Percentiles rank a stretch among this genome's conserved stretches.
Evolutionary conservation across 2,797 vertebrate genomes (phyloP).

Genomic region (Fistularia commersonii): DNA sequence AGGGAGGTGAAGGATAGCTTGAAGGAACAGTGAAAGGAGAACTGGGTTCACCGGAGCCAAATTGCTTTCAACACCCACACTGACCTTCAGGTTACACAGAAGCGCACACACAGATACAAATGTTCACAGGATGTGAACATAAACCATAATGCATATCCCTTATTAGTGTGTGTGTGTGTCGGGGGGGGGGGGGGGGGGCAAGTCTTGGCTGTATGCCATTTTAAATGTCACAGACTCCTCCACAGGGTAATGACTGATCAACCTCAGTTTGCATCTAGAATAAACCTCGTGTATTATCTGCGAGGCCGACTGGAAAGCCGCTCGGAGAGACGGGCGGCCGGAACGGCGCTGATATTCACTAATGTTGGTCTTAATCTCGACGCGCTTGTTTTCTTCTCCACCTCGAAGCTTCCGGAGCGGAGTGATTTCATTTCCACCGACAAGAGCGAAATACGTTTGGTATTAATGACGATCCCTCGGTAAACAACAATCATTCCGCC

Average conservation of each 20-base stretch:
- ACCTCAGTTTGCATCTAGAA: slow-evolving; percentile 34
- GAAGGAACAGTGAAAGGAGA: slow-evolving; percentile 38
- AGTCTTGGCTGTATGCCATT: slow-evolving; percentile 56
- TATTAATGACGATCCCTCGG: no score
- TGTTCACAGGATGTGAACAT: slow-evolving; percentile 62
- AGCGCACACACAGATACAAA: slow-evolving; percentile 23
- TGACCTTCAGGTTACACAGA: slow-evolving; percentile 65
- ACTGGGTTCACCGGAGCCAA: slow-evolving; percentile 51
- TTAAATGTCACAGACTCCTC: slow-evolving; percentile 71
- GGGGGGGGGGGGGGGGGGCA: slow-evolving; percentile 23
- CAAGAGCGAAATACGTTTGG: no score
- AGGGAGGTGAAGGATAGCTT: slow-evolving; percentile 24
- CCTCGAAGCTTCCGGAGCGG: no score
- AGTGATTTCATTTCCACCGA: no score
- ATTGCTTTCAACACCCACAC: slow-evolving; percentile 61
- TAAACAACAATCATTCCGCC: no score
- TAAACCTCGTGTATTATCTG: slow-evolving; percentile 27
- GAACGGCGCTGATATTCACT: no score
- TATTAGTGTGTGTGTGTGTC: slow-evolving; percentile 30
- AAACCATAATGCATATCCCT: slow-evolving; percentile 65
- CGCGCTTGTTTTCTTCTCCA: neutral
- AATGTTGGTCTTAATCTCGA: slow-evolving; percentile 10
- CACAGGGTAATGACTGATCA: slow-evolving; percentile 55
- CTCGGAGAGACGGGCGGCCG: slow-evolving; percentile 5
- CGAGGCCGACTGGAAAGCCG: slow-evolving; percentile 25